Conservation (phyloP, 2,888 invertebrate species). For the Monoplex corrugatus region DNA sequence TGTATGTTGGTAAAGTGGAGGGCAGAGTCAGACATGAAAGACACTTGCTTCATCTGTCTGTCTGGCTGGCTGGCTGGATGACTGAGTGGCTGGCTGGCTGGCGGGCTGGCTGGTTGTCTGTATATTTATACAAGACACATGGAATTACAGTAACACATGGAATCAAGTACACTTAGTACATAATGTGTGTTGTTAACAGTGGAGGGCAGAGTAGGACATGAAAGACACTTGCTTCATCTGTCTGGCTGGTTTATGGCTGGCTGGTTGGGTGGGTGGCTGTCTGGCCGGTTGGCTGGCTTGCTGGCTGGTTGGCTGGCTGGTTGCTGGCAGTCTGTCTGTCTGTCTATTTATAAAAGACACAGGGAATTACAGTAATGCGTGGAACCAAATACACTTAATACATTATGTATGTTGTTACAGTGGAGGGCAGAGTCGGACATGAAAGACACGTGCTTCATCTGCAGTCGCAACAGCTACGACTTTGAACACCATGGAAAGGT, state of each 20-base stretch:
- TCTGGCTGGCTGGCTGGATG: not conserved
- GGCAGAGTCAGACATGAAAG: no score
- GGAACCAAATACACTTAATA: not conserved
- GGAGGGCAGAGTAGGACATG: no score
- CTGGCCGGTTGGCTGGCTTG: not conserved
- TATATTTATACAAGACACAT: not conserved
- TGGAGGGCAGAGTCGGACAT: conserved; percentile 82
- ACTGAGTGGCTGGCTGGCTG: not conserved
- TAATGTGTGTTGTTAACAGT: not conserved
- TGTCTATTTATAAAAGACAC: no score
- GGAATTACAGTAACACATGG: no score
- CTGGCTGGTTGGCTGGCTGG: no score
- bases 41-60: not conserved
- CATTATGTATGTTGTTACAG: conserved; percentile 64
- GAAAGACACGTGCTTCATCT: conserved; percentile 81
- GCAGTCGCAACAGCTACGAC: conserved; percentile 81
- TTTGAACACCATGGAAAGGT: conserved; percentile 82
- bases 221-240: no score
- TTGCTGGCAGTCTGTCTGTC: not conserved
- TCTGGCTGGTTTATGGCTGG: not conserved
- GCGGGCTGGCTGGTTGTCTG: not conserved
- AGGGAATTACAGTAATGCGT: no score
- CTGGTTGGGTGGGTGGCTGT: not conserved
- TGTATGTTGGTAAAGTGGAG: not conserved
- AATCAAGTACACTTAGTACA: no score